phyloP scores from a whole-genome alignment of 1,140 invertebrate species.

The Drosophila trapezifrons region DNA sequence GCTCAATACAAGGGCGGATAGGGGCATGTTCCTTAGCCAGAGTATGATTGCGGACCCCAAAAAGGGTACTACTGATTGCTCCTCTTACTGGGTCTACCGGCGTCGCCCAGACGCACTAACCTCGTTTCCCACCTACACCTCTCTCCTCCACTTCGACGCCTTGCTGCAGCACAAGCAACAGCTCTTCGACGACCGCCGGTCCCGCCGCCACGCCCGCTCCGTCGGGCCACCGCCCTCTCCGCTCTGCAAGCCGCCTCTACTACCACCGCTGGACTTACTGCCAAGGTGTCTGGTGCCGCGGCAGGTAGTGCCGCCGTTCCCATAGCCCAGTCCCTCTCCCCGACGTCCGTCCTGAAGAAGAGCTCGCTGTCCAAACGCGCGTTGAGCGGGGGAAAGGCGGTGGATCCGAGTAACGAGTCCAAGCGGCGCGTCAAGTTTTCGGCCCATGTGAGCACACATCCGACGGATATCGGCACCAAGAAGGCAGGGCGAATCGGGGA shows the following conservation, averaged over 20 bases:
- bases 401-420: conserved; percentile 10
- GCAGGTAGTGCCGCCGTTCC: background rate
- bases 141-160: conserved; percentile 26
- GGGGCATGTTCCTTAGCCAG: background rate
- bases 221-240: conserved; percentile 3
- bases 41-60: conserved; percentile 3
- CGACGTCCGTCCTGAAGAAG: conserved; percentile 28
- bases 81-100: conserved; percentile 28
- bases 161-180: conserved; percentile 30
- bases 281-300: conserved; percentile 28
- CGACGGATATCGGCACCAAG: conserved; percentile 25
- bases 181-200: background rate
- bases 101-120: conserved; percentile 48
- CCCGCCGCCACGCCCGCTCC: conserved; percentile 18
- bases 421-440: conserved; percentile 68
- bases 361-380: conserved; percentile 50
- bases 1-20: conserved; percentile 12
- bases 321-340: background rate
- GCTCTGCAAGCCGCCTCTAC: background rate
- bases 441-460: conserved; percentile 50
- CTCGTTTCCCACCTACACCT: conserved; percentile 53
- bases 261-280: conserved; percentile 16
- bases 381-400: conserved; percentile 33
- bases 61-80: conserved; percentile 59
- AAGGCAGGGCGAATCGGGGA: conserved; percentile 54